These are phyloP conservation scores for Chelonus insularis DNA, from an alignment of 1,140 invertebrate genomes.

Conservation along the genomic window DNA sequence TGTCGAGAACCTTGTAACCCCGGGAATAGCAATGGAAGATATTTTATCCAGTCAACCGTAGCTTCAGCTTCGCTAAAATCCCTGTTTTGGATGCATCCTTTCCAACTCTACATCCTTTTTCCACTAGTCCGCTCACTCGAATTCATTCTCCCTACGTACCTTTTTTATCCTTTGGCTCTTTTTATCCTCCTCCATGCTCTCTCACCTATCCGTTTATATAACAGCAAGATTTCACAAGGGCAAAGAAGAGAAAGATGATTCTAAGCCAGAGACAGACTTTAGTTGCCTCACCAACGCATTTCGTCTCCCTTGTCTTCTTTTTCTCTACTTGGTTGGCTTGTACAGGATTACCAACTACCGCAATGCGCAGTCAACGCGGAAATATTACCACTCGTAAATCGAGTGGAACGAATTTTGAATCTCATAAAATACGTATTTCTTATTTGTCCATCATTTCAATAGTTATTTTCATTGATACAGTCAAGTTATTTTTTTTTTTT, in stretches of 20 bases:
- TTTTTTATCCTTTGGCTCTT: background rate
- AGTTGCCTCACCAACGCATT: slow-evolving; percentile 4
- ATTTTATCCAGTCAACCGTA: slow-evolving; percentile 52
- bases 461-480: background rate
- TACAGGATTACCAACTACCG: slow-evolving; percentile 44
- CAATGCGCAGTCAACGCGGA: slow-evolving; percentile 41
- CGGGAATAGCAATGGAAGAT: slow-evolving; percentile 51
- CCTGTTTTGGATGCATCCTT: slow-evolving; percentile 54
- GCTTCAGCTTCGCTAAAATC: slow-evolving; percentile 50
- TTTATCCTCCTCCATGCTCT: slow-evolving; percentile 17
- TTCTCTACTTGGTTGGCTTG: slow-evolving; percentile 20
- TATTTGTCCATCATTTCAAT: slow-evolving; percentile 6
- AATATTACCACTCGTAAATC: slow-evolving; percentile 32
- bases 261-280: slow-evolving; percentile 27
- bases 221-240: background rate
- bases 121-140: slow-evolving; percentile 9
- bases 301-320: slow-evolving; percentile 10
- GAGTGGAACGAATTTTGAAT: slow-evolving; percentile 33
- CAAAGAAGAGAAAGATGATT: slow-evolving; percentile 3
- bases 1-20: slow-evolving; percentile 34
- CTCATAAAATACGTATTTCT: background rate
- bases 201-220: slow-evolving; percentile 21
- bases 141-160: slow-evolving; percentile 23
- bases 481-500: background rate
- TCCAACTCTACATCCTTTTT: slow-evolving; percentile 19